phyloP scores from a whole-genome alignment of 2,888 invertebrate species.

The Camponotus fellah region DNA sequence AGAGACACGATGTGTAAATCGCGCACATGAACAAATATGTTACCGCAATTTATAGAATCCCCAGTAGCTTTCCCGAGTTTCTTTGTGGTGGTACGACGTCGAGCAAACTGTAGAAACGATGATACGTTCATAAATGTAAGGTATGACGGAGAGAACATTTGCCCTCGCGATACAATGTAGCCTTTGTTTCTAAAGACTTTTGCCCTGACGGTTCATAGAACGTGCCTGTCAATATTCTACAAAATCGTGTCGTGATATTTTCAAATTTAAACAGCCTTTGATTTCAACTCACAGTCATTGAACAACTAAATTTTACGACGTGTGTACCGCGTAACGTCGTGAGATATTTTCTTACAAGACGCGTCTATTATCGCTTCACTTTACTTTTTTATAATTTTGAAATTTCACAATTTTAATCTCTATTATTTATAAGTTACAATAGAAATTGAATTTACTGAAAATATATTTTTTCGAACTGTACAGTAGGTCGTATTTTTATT shows the following conservation, averaged over 20 bases:
- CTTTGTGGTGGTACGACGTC: constrained; percentile 18
- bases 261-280: constrained; percentile 41
- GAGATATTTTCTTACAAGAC: background rate
- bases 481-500: background rate
- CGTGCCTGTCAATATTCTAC: constrained; percentile 37
- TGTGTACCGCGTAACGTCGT: background rate
- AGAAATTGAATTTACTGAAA: background rate
- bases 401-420: background rate
- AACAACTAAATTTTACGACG: background rate
- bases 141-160: constrained; percentile 38
- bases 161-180: constrained; percentile 28
- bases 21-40: constrained; percentile 21
- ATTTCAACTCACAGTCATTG: constrained; percentile 1
- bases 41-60: constrained; percentile 6
- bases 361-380: no score
- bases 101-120: constrained; percentile 34
- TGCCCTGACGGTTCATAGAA: constrained; percentile 24
- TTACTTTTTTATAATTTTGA: background rate
- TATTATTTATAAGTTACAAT: constrained; percentile 3
- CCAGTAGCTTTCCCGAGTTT: background rate
- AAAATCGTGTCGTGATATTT: constrained; percentile 25
- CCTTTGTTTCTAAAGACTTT: constrained; percentile 32
- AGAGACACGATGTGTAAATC: constrained; percentile 4
- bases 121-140: constrained; percentile 41
- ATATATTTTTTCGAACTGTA: background rate